Percentiles rank a stretch among this genome's conserved stretches.
These are phyloP conservation scores for Mythimna vitellina DNA, from an alignment of 2,888 invertebrate species.

Conservation along the genomic window DNA sequence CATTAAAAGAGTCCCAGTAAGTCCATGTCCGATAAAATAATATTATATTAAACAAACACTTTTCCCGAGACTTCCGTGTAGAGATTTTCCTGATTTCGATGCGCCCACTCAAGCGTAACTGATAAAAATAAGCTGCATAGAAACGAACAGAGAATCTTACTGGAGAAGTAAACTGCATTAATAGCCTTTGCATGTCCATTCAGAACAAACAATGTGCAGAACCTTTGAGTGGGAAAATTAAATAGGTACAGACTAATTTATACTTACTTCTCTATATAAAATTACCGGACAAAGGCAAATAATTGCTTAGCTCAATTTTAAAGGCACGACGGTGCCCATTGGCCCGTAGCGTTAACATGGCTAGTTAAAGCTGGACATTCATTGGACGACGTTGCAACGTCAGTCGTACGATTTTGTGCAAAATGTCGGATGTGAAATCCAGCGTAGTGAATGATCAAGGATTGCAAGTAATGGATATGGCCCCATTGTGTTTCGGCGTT, in stretches of 20 bases:
- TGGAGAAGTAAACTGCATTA: constrained; percentile 47
- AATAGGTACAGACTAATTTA: constrained; percentile 49
- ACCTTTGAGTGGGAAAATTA: constrained; percentile 54
- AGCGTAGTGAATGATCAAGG: constrained; percentile 57
- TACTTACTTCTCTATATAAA: constrained; percentile 49
- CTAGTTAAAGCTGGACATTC: constrained; percentile 54
- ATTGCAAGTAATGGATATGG: constrained; percentile 55
- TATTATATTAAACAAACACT: neutral
- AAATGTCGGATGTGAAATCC: constrained; percentile 49
- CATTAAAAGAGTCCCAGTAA: too few relatives aligned
- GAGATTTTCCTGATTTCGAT: neutral
- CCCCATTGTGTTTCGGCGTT: constrained; percentile 42
- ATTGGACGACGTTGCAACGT: constrained; percentile 42
- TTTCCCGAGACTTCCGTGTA: neutral
- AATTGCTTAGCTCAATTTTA: constrained; percentile 66
- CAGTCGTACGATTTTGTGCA: constrained; percentile 45
- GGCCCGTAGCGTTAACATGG: constrained; percentile 41
- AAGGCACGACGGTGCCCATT: constrained; percentile 54
- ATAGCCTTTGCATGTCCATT: constrained; percentile 51
- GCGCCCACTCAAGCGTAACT: constrained; percentile 5
- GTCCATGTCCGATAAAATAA: neutral
- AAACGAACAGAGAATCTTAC: constrained; percentile 21
- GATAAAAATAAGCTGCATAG: constrained; percentile 7
- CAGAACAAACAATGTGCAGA: constrained; percentile 46
- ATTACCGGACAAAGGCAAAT: constrained; percentile 59